Conservation (phyloP, 2,113 vertebrate species). For the Apeltes quadracus region DNA sequence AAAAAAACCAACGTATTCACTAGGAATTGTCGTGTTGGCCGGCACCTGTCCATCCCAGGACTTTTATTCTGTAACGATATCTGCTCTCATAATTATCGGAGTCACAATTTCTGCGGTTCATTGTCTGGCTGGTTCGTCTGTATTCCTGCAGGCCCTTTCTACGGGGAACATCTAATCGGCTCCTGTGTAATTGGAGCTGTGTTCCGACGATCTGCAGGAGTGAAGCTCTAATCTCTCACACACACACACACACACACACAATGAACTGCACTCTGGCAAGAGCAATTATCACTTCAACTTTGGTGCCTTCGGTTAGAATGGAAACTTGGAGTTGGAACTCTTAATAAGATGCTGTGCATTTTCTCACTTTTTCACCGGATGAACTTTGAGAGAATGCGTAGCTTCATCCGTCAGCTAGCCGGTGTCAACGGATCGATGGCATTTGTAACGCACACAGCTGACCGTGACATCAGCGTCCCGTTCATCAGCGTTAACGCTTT, state of each 20-base stretch:
- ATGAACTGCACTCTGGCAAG: conserved; percentile 39
- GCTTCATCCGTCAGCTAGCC: conserved; percentile 5
- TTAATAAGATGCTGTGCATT: conserved; percentile 38
- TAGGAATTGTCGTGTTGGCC: neutral
- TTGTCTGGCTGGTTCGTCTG: conserved; percentile 33
- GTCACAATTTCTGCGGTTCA: neutral
- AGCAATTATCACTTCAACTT: conserved; percentile 58
- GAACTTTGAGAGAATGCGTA: conserved; percentile 44
- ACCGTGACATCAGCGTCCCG: neutral
- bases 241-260: conserved; percentile 25
- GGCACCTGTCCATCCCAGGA: neutral
- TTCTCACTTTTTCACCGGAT: conserved; percentile 40
- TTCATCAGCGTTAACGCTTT: neutral
- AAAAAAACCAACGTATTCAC: neutral
- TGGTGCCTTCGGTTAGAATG: conserved; percentile 33
- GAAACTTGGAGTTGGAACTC: conserved; percentile 15
- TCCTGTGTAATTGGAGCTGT: conserved; percentile 61
- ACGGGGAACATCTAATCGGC: conserved; percentile 54
- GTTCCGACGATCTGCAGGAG: conserved; percentile 59
- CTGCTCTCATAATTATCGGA: conserved; percentile 23
- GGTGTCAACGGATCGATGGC: neutral
- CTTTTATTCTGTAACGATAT: conserved; percentile 9
- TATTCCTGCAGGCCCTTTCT: conserved; percentile 43
- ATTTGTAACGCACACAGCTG: neutral
- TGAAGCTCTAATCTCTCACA: conserved; percentile 45